phyloP scores from a whole-genome alignment of 2,888 invertebrate species.

The Girardia tigrina region DNA sequence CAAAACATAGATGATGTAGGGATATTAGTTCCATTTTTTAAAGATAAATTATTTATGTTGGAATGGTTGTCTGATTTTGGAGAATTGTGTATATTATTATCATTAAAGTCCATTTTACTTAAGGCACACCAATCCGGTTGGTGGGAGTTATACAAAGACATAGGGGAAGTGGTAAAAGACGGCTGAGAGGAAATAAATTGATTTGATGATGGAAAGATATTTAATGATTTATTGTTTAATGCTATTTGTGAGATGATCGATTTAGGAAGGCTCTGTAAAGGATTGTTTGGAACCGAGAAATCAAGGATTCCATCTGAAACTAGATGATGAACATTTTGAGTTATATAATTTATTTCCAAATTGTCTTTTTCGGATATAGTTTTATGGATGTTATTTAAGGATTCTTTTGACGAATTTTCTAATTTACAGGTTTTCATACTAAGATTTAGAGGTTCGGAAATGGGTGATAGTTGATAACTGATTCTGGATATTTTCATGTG shows the following conservation, averaged over 20 bases:
- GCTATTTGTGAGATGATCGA: neutral
- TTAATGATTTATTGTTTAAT: neutral
- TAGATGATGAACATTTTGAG: neutral
- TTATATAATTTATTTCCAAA: neutral
- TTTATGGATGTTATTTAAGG: neutral
- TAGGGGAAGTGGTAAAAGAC: neutral
- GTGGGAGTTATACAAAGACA: neutral
- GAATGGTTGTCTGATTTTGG: neutral
- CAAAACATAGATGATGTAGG: neutral
- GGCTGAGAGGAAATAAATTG: conserved; percentile 12
- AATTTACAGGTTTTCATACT: neutral
- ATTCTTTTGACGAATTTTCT: neutral
- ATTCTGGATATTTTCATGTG: neutral
- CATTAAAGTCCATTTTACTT: neutral
- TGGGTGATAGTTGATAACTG: neutral
- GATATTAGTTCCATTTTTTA: neutral
- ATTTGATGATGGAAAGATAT: neutral
- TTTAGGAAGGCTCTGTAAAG: neutral
- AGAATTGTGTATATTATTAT: neutral
- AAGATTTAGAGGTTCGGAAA: neutral
- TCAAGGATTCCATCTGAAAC: neutral
- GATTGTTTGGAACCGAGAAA: neutral
- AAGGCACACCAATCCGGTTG: neutral
- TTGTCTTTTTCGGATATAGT: neutral
- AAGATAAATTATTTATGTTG: neutral